phyloP scores from a whole-genome alignment of 1,140 invertebrate species.

The Helicoverpa armigera region DNA sequence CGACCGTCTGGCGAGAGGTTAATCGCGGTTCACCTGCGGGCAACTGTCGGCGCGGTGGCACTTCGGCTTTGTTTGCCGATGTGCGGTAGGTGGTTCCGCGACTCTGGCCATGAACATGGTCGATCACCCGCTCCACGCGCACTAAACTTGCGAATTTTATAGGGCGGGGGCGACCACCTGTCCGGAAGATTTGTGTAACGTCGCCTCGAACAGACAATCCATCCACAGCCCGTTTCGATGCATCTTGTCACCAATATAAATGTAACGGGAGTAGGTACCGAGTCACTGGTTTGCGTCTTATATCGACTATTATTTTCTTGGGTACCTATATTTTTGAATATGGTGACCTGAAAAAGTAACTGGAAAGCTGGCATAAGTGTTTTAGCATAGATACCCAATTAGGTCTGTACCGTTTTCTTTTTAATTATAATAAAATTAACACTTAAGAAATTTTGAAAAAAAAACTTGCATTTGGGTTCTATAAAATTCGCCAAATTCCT shows the following conservation, averaged over 20 bases:
- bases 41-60: constrained; percentile 69
- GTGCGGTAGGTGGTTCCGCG: constrained; percentile 61
- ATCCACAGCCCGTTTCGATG: constrained; percentile 62
- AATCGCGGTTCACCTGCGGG: constrained; percentile 76
- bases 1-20: constrained; percentile 78
- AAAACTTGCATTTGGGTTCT: too few species aligned
- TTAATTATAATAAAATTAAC: too few species aligned
- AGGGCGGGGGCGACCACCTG: constrained; percentile 70
- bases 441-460: too few species aligned
- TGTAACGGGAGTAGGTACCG: neutral
- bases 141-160: constrained; percentile 75
- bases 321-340: too few species aligned
- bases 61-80: constrained; percentile 65
- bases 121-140: constrained; percentile 69
- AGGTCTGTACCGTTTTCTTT: too few species aligned
- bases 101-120: constrained; percentile 76
- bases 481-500: too few species aligned
- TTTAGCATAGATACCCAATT: too few species aligned
- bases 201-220: constrained; percentile 62
- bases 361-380: too few species aligned
- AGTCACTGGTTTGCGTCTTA: neutral
- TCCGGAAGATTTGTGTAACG: constrained; percentile 68
- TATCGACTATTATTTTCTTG: too few species aligned
- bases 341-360: too few species aligned
- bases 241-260: constrained; percentile 52